Percentiles rank a stretch among this genome's conserved stretches.
phyloP scores from a whole-genome alignment of 2,888 invertebrate genomes.

The Netelia fuscicornis region DNA sequence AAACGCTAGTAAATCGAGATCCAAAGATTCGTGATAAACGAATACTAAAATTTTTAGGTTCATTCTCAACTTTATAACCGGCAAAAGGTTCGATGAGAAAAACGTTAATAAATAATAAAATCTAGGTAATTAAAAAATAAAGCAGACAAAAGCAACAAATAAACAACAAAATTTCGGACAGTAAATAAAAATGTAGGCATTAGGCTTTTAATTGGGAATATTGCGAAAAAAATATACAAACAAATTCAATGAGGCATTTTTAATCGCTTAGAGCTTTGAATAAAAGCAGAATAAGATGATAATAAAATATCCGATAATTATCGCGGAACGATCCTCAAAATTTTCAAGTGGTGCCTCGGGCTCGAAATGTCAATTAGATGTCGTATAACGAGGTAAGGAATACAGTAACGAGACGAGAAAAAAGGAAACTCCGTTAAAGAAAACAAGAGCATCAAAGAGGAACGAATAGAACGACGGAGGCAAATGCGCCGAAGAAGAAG shows the following conservation, averaged over 20 bases:
- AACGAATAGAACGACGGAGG: conserved; percentile 12
- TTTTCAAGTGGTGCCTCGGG: not conserved
- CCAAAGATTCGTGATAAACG: conserved; percentile 8
- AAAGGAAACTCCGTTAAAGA: conserved; percentile 3
- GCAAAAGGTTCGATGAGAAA: too few species aligned
- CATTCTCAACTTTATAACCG: not conserved
- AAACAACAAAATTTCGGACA: too few species aligned
- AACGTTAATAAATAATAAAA: too few species aligned
- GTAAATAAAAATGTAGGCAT: too few species aligned
- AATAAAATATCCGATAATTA: not conserved
- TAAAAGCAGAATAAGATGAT: not conserved
- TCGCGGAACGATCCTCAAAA: too few species aligned
- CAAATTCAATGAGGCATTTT: not conserved
- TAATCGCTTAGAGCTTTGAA: not conserved
- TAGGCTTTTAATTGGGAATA: too few species aligned
- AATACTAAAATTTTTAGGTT: not conserved
- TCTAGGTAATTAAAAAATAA: too few species aligned
- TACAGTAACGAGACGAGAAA: not conserved
- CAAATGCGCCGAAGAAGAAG: conserved; percentile 46
- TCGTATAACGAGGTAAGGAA: not conserved
- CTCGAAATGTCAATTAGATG: conserved; percentile 15
- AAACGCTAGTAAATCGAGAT: conserved; percentile 2
- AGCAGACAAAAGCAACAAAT: too few species aligned
- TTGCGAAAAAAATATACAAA: not conserved
- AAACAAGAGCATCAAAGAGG: conserved; percentile 30